phyloP scores from a whole-genome alignment of 53 echinoderm and acorn worm genomes.

The Astropecten irregularis region DNA sequence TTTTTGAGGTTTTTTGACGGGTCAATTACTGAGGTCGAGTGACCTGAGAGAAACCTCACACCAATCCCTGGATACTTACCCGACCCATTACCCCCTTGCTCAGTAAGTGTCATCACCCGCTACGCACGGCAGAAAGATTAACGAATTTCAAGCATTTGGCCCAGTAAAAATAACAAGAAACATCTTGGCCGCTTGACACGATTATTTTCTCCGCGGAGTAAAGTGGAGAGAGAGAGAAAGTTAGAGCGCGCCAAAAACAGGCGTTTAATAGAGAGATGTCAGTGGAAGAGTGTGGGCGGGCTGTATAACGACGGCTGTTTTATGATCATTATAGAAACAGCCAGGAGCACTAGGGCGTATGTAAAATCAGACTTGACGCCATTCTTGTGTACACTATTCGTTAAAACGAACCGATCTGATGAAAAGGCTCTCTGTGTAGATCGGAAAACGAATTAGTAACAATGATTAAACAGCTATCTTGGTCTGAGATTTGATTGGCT shows the following conservation, averaged over 20 bases:
- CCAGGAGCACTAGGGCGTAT: too few species aligned
- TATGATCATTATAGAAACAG: too few species aligned
- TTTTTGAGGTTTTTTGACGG: neutral
- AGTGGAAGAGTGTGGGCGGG: neutral
- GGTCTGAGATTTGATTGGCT: too few species aligned
- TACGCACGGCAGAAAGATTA: conserved; percentile 10
- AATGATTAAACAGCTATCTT: too few species aligned
- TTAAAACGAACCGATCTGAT: too few species aligned
- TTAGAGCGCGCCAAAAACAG: neutral
- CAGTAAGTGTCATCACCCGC: conserved; percentile 23
- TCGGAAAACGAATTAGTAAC: too few species aligned
- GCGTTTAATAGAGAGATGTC: neutral
- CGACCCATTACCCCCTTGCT: conserved; percentile 8
- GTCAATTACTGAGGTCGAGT: neutral
- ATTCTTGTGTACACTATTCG: too few species aligned
- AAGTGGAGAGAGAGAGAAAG: conserved; percentile 24
- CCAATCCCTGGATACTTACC: neutral
- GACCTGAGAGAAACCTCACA: neutral
- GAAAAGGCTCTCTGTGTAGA: too few species aligned
- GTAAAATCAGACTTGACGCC: too few species aligned
- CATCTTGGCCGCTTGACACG: conserved; percentile 57
- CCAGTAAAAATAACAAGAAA: conserved; percentile 59
- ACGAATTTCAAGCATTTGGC: conserved; percentile 52
- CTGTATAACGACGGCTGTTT: conserved; percentile 26
- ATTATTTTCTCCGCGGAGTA: conserved; percentile 31